A percentile compares a stretch with the other conserved stretches of the same genome.
Evolutionary conservation across 2,797 vertebrate genomes (phyloP).

Genomic region (Decapterus maruadsi): DNA sequence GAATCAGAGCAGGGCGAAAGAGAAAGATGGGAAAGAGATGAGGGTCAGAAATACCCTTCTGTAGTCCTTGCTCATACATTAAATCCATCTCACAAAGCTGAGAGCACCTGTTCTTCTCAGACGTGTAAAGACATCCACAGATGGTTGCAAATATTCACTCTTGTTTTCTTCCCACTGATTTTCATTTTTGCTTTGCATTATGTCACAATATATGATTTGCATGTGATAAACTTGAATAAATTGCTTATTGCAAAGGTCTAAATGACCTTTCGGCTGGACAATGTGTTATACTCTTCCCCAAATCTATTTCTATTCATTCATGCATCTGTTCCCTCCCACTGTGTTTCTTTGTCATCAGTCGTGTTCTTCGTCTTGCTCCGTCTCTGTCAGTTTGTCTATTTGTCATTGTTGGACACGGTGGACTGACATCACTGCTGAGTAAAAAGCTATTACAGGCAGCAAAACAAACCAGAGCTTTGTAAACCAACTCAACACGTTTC

Average conservation of each 20-base stretch:
- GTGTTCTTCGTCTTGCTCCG: constrained; percentile 23
- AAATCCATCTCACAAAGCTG: constrained; percentile 28
- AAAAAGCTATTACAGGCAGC: constrained; percentile 56
- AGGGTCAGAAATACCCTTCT: constrained; percentile 35
- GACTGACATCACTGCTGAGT: constrained; percentile 63
- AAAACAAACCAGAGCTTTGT: constrained; percentile 76
- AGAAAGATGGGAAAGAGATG: not conserved
- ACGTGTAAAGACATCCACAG: constrained; percentile 19
- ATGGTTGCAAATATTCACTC: constrained; percentile 12
- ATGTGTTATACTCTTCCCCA: constrained; percentile 13
- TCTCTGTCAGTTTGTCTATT: constrained; percentile 32
- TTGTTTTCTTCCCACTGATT: not conserved
- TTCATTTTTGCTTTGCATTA: not conserved
- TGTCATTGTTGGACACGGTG: constrained; percentile 40
- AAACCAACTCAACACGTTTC: constrained; percentile 36
- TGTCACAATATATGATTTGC: not conserved
- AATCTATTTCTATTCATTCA: constrained; percentile 10
- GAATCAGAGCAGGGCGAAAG: not conserved
- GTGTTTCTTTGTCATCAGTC: constrained; percentile 37
- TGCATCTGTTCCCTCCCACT: constrained; percentile 7
- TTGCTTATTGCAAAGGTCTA: not conserved
- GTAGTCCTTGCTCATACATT: constrained; percentile 24
- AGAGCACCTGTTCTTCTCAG: constrained; percentile 10
- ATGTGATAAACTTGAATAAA: not conserved
- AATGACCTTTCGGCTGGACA: not conserved